Conservation (phyloP, 2,888 invertebrate genomes). For the Yponomeuta sedellus region DNA sequence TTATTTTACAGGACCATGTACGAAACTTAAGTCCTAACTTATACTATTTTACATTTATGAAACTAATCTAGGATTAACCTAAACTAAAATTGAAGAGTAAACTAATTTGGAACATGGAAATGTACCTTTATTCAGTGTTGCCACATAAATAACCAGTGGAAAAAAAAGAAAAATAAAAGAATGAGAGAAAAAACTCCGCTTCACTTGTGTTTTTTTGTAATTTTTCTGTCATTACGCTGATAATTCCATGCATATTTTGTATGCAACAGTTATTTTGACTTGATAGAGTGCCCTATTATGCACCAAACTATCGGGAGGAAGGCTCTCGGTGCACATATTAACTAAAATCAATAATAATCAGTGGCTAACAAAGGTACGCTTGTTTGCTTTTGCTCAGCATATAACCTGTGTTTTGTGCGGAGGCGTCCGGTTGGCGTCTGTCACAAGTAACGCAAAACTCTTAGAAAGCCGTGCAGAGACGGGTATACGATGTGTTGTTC, state of each 20-base stretch:
- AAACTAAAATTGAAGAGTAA: too few relatives aligned
- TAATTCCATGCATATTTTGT: constrained; percentile 73
- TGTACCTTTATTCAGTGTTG: constrained; percentile 7
- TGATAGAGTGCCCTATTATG: constrained; percentile 66
- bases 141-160: background rate
- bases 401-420: constrained; percentile 74
- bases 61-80: too few relatives aligned
- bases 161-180: constrained; percentile 35
- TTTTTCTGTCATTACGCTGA: constrained; percentile 73
- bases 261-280: constrained; percentile 71
- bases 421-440: constrained; percentile 76
- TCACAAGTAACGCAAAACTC: constrained; percentile 59
- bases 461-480: constrained; percentile 32
- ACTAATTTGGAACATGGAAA: background rate
- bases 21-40: too few relatives aligned
- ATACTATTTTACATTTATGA: too few relatives aligned
- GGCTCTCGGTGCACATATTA: constrained; percentile 65
- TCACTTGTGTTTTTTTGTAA: constrained; percentile 75
- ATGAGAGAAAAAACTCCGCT: constrained; percentile 70
- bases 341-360: constrained; percentile 76
- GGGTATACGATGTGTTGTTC: constrained; percentile 40
- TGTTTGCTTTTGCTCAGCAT: constrained; percentile 67
- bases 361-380: constrained; percentile 77
- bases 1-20: too few relatives aligned
- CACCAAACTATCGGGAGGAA: constrained; percentile 58